phyloP scores from a whole-genome alignment of 2,888 invertebrate genomes.

The Apocheima hispidaria region DNA sequence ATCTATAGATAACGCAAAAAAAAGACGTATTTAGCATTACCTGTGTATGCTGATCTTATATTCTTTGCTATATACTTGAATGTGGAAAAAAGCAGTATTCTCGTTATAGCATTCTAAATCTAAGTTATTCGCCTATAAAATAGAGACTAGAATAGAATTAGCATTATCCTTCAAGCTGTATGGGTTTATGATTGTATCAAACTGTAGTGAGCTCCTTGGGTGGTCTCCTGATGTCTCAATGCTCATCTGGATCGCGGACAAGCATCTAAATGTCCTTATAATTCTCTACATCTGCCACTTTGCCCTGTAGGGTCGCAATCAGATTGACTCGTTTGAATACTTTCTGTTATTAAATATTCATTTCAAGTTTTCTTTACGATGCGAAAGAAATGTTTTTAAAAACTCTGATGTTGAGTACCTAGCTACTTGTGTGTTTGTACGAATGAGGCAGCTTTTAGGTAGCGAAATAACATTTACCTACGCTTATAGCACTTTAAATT shows the following conservation, averaged over 20 bases:
- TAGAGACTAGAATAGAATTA: not conserved
- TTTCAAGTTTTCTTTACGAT: not conserved
- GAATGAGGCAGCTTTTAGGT: too few species aligned
- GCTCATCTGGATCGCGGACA: constrained; percentile 62
- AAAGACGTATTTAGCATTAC: too few species aligned
- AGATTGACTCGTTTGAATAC: constrained; percentile 31
- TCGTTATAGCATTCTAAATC: too few species aligned
- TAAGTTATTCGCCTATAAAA: not conserved
- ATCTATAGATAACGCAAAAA: too few species aligned
- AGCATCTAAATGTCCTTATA: constrained; percentile 81
- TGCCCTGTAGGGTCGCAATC: constrained; percentile 55
- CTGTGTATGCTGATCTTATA: too few species aligned
- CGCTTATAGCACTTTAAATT: too few species aligned
- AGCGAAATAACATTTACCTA: too few species aligned
- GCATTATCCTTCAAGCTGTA: not conserved
- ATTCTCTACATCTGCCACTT: constrained; percentile 79
- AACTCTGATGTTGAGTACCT: too few species aligned
- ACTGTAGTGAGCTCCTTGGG: constrained; percentile 59
- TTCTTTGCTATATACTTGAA: too few species aligned
- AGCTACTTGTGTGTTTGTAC: too few species aligned
- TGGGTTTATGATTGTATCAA: constrained; percentile 3
- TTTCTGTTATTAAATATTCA: constrained; percentile 20
- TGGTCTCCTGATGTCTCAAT: constrained; percentile 81
- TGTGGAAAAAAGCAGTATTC: too few species aligned
- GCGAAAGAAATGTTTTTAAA: too few species aligned